phyloP scores from a whole-genome alignment of 2,113 vertebrate genomes.

The Anarrhichthys ocellatus region DNA sequence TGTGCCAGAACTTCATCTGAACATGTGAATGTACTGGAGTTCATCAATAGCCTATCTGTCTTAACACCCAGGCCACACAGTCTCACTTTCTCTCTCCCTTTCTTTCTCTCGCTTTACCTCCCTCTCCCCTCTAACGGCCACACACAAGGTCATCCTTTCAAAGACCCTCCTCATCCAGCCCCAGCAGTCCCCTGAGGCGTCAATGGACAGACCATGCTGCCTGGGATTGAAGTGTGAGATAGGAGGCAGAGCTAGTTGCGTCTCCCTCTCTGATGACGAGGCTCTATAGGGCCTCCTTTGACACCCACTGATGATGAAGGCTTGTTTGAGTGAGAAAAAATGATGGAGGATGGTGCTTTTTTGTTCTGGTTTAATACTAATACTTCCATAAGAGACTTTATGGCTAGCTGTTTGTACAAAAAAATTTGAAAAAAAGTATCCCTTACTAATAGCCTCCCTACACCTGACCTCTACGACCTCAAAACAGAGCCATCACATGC shows the following conservation, averaged over 20 bases:
- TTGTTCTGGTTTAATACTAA: neutral
- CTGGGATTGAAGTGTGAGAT: slow-evolving; percentile 61
- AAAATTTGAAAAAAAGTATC: neutral
- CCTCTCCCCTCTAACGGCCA: slow-evolving; percentile 22
- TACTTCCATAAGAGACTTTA: neutral
- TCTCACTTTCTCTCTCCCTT: slow-evolving; percentile 5
- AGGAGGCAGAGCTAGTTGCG: slow-evolving; percentile 34
- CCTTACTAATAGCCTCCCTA: neutral
- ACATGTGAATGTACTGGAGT: slow-evolving; percentile 62
- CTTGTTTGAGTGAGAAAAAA: slow-evolving; percentile 39
- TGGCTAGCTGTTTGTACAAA: neutral
- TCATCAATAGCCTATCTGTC: slow-evolving; percentile 74
- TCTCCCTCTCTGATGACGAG: slow-evolving; percentile 53
- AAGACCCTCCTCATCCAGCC: slow-evolving; percentile 55
- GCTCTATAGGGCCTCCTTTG: slow-evolving; percentile 41
- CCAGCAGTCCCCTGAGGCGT: slow-evolving; percentile 45
- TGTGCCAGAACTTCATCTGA: slow-evolving; percentile 62
- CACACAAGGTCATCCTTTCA: slow-evolving; percentile 74
- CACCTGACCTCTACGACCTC: neutral
- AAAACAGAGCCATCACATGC: too few relatives aligned
- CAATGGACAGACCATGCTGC: slow-evolving; percentile 44
- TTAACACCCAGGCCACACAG: slow-evolving; percentile 43
- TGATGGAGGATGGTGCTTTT: slow-evolving; percentile 16
- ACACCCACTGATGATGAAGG: slow-evolving; percentile 42
- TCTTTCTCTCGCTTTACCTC: slow-evolving; percentile 32